Base-by-base conservation (phyloP, 2,888 invertebrate species). In the Craniophora ligustri region DNA sequence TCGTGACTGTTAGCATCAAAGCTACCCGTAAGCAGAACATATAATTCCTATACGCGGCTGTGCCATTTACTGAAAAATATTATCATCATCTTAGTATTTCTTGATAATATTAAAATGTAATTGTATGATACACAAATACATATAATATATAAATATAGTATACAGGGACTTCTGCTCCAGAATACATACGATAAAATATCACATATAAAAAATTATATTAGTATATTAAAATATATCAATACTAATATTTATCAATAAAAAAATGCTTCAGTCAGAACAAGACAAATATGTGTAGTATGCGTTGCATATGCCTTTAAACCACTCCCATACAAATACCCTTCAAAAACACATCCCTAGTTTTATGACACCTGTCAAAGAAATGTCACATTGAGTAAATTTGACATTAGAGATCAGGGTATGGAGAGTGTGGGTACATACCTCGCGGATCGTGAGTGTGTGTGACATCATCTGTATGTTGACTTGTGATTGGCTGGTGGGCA, bases 391-490 rank as follows among this genome's bases (percentile, higher is more conserved):
- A 39, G 41, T 59, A n/a, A 48, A 31, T 21, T 30, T 64, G 32
- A 40, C 8, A 38, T 19, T 31, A n/a, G 30, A 18, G 0, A 8
- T 36, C 2, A 21, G 13, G 19, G 38, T 56, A n/a, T n/a, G n/a
- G n/a, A n/a, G n/a, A n/a, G n/a, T n/a, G n/a, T n/a, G 26, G 46
- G 5, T 51, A 72, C 94, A 94, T 94, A 98, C 98, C 97, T 98
- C 98, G 94, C 97, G 94, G 82, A 98, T 98, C 82, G 98, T 98
- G 82, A 98, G 95, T 61, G 98, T 98, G 87, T 98, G 98, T 41
- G 98, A 98, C 95, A 98, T 97, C 97, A 98, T 98, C 93, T 98
- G 98, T 75, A 98, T 97, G 94, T 98, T 98, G 94, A 97, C 97
- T 94, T 98, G 98, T 62, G 97, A 97, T 91, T 98, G 98, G 93